These are phyloP conservation scores for Parauchenoglanis punctatus DNA, from an alignment of 2,797 vertebrate species.

Conservation along the genomic window DNA sequence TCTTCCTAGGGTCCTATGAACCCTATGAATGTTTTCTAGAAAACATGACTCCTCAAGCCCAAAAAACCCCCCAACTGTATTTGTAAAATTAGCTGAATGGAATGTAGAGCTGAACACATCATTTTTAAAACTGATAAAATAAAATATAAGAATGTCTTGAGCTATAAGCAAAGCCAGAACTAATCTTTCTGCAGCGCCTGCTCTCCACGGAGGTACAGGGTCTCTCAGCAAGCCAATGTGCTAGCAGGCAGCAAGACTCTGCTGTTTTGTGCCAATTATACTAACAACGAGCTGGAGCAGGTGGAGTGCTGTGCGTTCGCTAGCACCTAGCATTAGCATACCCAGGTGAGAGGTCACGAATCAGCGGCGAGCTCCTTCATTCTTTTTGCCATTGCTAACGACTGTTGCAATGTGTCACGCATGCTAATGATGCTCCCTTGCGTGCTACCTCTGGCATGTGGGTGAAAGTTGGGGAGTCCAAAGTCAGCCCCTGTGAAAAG, in stretches of 20 bases:
- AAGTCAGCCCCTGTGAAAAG: slow-evolving; percentile 16
- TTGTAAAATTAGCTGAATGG: not conserved
- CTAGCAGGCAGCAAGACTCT: slow-evolving; percentile 65
- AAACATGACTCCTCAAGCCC: not conserved
- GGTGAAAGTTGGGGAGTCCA: slow-evolving; percentile 20
- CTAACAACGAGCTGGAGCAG: slow-evolving; percentile 70
- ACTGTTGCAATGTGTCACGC: slow-evolving; percentile 63
- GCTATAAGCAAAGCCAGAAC: not conserved
- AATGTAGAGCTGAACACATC: not conserved
- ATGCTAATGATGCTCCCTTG: slow-evolving; percentile 58
- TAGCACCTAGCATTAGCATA: slow-evolving; percentile 70
- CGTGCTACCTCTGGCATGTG: slow-evolving; percentile 9
- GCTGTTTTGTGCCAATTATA: slow-evolving; percentile 76
- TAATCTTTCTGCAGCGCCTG: slow-evolving; percentile 4
- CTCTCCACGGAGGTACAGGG: slow-evolving; percentile 42
- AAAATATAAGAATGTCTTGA: not conserved
- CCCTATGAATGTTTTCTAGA: too few species aligned
- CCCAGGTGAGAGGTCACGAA: slow-evolving; percentile 75
- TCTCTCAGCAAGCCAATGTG: slow-evolving; percentile 54
- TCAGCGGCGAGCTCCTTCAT: slow-evolving; percentile 64
- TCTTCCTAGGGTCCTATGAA: not conserved
- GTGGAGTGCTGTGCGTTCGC: slow-evolving; percentile 49
- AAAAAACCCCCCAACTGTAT: not conserved
- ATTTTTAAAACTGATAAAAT: not conserved
- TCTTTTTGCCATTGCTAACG: slow-evolving; percentile 65